These are phyloP conservation scores for Drosophila eohydei DNA, from an alignment of 2,888 invertebrate species.

Conservation along the genomic window DNA sequence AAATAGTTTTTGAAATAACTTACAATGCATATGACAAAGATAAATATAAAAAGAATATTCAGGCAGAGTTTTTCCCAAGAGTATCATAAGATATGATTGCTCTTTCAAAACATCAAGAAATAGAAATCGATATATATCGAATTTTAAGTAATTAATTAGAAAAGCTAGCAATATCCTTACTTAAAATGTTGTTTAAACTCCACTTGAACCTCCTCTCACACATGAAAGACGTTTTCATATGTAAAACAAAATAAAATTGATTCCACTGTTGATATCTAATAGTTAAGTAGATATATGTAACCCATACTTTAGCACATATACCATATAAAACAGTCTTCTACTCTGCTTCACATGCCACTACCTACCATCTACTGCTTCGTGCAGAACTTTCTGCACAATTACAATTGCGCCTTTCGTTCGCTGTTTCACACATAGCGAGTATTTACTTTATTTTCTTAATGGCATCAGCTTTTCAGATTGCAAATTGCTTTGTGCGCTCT, in stretches of 20 bases:
- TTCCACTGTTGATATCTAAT: no score
- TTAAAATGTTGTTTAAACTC: no score
- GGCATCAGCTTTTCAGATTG: conserved; percentile 37
- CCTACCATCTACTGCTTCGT: background rate
- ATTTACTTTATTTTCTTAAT: conserved; percentile 48
- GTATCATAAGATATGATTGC: no score
- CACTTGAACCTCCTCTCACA: no score
- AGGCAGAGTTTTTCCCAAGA: no score
- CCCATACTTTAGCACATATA: no score
- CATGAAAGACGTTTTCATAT: no score
- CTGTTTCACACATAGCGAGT: conserved; percentile 9
- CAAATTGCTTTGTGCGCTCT: conserved; percentile 24
- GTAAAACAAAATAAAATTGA: no score
- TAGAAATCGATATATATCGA: background rate
- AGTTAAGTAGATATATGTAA: no score
- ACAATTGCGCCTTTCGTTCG: conserved; percentile 12
- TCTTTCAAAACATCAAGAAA: background rate
- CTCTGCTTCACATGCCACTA: background rate
- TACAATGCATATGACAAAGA: no score
- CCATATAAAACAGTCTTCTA: background rate
- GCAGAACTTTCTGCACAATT: background rate
- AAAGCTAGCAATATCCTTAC: background rate
- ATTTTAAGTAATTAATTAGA: background rate
- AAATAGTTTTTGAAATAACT: no score
- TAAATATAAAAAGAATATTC: background rate